Evolutionary conservation across 1,140 invertebrate genomes (phyloP).

Genomic region (Neotoxoptera formosana): DNA sequence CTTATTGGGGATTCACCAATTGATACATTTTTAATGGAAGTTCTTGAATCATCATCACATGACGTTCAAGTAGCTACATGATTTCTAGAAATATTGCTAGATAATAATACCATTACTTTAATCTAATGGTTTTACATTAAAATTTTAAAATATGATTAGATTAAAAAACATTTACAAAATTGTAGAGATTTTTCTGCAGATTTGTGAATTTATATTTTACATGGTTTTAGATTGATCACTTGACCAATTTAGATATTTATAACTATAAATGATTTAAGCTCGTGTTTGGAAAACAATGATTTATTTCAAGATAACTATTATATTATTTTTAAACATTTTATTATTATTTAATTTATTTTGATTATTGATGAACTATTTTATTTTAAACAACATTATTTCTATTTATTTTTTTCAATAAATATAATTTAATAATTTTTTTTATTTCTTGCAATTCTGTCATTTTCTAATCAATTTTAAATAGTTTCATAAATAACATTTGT

Average conservation of each 20-base stretch:
- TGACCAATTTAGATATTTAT: background rate
- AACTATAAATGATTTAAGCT: background rate
- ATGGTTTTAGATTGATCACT: background rate
- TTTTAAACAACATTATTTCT: too few species aligned
- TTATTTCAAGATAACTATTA: background rate
- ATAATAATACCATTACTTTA: background rate
- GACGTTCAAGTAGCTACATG: constrained; percentile 64
- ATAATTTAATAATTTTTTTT: too few species aligned
- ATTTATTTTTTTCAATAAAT: too few species aligned
- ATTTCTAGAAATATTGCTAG: background rate
- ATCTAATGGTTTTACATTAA: background rate
- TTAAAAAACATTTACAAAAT: background rate
- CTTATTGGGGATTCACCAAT: constrained; percentile 81
- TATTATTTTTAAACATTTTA: background rate
- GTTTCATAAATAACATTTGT: background rate
- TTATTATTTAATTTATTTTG: too few species aligned
- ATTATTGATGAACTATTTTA: too few species aligned
- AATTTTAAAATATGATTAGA: background rate
- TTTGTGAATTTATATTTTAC: background rate
- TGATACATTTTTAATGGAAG: constrained; percentile 75
- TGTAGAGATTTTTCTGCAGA: background rate
- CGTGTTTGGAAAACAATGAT: background rate
- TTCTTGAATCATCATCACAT: constrained; percentile 68
- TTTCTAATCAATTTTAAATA: background rate
- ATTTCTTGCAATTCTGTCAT: background rate